A percentile compares a stretch with the other conserved stretches of the same genome.
Evolutionary conservation across 2,888 invertebrate genomes (phyloP).

Genomic region (Epistrophe grossulariae): DNA sequence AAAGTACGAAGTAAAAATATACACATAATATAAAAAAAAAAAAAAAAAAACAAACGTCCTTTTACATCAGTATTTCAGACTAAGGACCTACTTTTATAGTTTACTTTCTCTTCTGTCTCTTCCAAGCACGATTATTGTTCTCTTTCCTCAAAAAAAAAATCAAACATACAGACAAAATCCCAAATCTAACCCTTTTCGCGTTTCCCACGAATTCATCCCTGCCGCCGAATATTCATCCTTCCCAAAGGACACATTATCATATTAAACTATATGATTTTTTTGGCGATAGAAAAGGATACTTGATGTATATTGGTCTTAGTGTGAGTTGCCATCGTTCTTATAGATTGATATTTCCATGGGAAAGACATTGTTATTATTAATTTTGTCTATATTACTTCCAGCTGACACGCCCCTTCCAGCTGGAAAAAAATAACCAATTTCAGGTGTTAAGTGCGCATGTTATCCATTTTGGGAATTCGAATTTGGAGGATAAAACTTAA

Average conservation of each 20-base stretch:
- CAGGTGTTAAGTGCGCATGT: slow-evolving; percentile 57
- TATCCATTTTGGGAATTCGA: slow-evolving; percentile 48
- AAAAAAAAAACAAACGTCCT: slow-evolving; percentile 33
- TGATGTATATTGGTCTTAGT: slow-evolving; percentile 37
- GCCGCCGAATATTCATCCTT: slow-evolving; percentile 52
- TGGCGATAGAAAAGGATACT: slow-evolving; percentile 74
- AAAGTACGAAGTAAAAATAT: neutral
- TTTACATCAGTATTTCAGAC: slow-evolving; percentile 42
- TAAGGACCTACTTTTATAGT: slow-evolving; percentile 65
- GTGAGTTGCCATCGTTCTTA: slow-evolving; percentile 43
- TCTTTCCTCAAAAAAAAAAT: slow-evolving; percentile 40
- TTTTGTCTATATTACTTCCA: neutral
- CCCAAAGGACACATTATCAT: slow-evolving; percentile 71
- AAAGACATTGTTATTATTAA: slow-evolving; percentile 46
- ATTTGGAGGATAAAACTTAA: slow-evolving; percentile 16
- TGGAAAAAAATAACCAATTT: slow-evolving; percentile 45
- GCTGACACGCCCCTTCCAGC: slow-evolving; percentile 49
- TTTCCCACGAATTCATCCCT: slow-evolving; percentile 55
- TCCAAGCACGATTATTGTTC: slow-evolving; percentile 44
- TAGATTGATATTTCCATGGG: slow-evolving; percentile 61
- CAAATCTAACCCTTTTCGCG: slow-evolving; percentile 69
- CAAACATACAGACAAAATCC: slow-evolving; percentile 25
- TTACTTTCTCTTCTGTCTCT: slow-evolving; percentile 68
- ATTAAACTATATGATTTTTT: slow-evolving; percentile 73
- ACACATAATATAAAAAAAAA: neutral